phyloP scores from a whole-genome alignment of 2,888 invertebrate species.

The Rugalucina vietnamica region DNA sequence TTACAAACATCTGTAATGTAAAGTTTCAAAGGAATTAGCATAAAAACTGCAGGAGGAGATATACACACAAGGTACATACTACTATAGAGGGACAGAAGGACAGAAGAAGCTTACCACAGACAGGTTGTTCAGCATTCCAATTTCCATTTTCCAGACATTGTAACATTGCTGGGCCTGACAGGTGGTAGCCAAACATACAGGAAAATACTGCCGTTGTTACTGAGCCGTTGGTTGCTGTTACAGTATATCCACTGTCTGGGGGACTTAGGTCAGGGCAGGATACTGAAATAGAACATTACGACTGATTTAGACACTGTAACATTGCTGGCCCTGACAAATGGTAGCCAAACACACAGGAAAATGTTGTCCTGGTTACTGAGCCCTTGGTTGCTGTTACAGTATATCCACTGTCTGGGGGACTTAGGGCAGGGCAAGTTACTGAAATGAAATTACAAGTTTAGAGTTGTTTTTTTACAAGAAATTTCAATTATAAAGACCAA shows the following conservation, averaged over 20 bases:
- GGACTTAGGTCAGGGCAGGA: not conserved
- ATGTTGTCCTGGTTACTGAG: conserved; percentile 17
- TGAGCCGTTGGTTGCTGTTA: not conserved
- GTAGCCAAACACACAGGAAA: conserved; percentile 37
- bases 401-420: conserved; percentile 35
- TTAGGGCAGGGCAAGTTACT: conserved; percentile 36
- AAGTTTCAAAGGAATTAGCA: too few relatives aligned
- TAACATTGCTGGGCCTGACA: not conserved
- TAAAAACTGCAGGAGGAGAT: too few relatives aligned
- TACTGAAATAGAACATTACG: conserved; percentile 26
- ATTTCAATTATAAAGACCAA: not conserved
- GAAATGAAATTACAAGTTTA: not conserved
- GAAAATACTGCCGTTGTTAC: not conserved
- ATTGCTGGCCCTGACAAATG: conserved; percentile 25
- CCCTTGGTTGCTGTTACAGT: conserved; percentile 25
- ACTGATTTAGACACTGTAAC: not conserved
- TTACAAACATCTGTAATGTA: too few relatives aligned
- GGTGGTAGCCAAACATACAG: not conserved
- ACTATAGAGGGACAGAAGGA: too few relatives aligned
- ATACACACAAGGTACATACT: too few relatives aligned
- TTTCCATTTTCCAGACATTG: not conserved
- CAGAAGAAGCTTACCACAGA: not conserved
- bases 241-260: not conserved
- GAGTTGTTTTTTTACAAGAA: not conserved
- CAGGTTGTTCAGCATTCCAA: not conserved